Evolutionary conservation across 2,113 vertebrate genomes (phyloP).

Genomic region (Okapia johnstoni): DNA sequence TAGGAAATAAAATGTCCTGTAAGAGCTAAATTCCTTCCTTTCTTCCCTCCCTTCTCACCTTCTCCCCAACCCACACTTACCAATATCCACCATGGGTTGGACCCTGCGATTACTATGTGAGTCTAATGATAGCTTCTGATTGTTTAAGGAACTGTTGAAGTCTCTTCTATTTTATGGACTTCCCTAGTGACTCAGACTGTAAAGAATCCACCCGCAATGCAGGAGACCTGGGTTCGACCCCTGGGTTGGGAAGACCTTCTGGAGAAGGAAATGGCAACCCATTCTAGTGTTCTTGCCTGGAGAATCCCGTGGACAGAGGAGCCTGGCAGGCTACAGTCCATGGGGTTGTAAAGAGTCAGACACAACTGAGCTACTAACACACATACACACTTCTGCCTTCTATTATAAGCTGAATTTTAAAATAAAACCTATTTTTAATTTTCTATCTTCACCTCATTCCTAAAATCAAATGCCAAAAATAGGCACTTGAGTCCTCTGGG

Average conservation of each 20-base stretch:
- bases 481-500: fast-evolving
- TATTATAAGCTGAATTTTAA: not conserved
- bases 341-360: not conserved
- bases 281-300: not conserved
- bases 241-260: not conserved
- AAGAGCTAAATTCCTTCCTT: not conserved
- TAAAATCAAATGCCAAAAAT: not conserved
- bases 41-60: no score
- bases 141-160: not conserved
- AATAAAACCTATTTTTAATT: not conserved
- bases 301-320: not conserved
- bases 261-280: not conserved
- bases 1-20: not conserved
- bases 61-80: not conserved
- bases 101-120: not conserved
- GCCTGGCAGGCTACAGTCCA: not conserved
- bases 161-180: not conserved
- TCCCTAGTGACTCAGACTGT: not conserved
- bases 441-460: not conserved
- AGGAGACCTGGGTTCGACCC: not conserved
- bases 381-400: not conserved
- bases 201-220: not conserved
- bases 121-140: not conserved
- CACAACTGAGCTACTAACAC: not conserved
- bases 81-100: not conserved